phyloP scores from a whole-genome alignment of 1,140 invertebrate genomes.

The Galleria mellonella region DNA sequence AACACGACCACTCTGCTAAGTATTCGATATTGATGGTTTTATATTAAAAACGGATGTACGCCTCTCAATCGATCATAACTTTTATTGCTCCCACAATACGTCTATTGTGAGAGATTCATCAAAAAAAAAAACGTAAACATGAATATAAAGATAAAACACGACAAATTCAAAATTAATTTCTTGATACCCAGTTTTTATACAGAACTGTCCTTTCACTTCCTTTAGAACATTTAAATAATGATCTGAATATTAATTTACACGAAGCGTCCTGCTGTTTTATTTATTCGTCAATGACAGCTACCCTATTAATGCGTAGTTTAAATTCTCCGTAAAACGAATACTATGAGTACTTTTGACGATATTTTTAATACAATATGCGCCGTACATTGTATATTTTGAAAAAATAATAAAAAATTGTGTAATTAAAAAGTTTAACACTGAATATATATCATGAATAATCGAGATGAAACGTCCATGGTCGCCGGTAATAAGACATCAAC shows the following conservation, averaged over 20 bases:
- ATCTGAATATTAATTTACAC: slow-evolving; percentile 5
- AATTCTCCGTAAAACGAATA: neutral
- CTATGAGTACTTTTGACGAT: neutral
- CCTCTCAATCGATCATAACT: slow-evolving; percentile 53
- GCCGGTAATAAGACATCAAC: slow-evolving; percentile 62
- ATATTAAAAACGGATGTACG: slow-evolving; percentile 30
- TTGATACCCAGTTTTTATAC: neutral
- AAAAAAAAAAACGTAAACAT: slow-evolving; percentile 46
- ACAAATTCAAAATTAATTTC: slow-evolving; percentile 5
- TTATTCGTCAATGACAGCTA: neutral
- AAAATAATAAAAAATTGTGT: slow-evolving; percentile 12
- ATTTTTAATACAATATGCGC: neutral
- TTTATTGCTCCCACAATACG: slow-evolving; percentile 40
- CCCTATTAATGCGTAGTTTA: slow-evolving; percentile 3
- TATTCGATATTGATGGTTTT: neutral
- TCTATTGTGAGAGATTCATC: slow-evolving; percentile 46
- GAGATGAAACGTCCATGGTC: slow-evolving; percentile 35
- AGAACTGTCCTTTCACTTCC: neutral
- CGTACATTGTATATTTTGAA: slow-evolving; percentile 10
- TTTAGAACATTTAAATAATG: neutral
- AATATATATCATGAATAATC: slow-evolving; percentile 53
- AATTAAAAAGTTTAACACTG: slow-evolving; percentile 52
- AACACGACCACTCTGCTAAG: slow-evolving; percentile 17
- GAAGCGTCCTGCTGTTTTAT: slow-evolving; percentile 1
- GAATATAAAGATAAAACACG: slow-evolving; percentile 25